Evolutionary conservation across 2,888 invertebrate genomes (phyloP).

Genomic region (Drosophila birchii): DNA sequence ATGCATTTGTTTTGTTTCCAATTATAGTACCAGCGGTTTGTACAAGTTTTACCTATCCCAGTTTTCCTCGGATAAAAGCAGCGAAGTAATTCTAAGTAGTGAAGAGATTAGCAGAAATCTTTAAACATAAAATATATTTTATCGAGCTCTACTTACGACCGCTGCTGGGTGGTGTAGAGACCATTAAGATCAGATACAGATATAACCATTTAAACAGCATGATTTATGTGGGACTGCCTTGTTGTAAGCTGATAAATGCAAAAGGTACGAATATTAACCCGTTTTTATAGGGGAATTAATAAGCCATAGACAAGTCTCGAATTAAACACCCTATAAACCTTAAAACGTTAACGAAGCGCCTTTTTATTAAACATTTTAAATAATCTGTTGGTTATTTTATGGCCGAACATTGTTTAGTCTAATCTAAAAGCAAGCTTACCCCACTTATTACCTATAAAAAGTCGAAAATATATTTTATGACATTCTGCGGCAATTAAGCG

Average conservation of each 20-base stretch:
- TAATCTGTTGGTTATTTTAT: conserved; percentile 13
- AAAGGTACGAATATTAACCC: conserved; percentile 23
- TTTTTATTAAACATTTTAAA: conserved; percentile 10
- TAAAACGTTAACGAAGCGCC: neutral
- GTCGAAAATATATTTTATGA: conserved; percentile 1
- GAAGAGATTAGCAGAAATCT: neutral
- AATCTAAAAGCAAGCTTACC: conserved; percentile 19
- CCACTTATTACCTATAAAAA: conserved; percentile 8
- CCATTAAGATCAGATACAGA: conserved; percentile 31
- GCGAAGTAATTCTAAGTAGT: neutral
- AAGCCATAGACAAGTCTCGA: neutral
- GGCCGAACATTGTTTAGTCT: conserved; percentile 3
- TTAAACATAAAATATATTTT: neutral
- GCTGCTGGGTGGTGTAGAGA: conserved; percentile 8
- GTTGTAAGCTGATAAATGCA: conserved; percentile 32
- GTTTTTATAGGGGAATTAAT: conserved; percentile 35
- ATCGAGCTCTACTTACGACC: conserved; percentile 8
- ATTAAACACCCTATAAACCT: conserved; percentile 30
- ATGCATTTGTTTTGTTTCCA: neutral
- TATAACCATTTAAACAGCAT: conserved; percentile 35
- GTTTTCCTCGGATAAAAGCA: neutral
- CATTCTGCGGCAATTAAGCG: conserved; percentile 21
- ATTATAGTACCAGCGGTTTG: neutral
- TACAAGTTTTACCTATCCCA: neutral
- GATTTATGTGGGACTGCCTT: conserved; percentile 30